A percentile compares a stretch with the other conserved stretches of the same genome.
Conservation (phyloP, 2,113 vertebrate species). For the Indicator indicator region DNA sequence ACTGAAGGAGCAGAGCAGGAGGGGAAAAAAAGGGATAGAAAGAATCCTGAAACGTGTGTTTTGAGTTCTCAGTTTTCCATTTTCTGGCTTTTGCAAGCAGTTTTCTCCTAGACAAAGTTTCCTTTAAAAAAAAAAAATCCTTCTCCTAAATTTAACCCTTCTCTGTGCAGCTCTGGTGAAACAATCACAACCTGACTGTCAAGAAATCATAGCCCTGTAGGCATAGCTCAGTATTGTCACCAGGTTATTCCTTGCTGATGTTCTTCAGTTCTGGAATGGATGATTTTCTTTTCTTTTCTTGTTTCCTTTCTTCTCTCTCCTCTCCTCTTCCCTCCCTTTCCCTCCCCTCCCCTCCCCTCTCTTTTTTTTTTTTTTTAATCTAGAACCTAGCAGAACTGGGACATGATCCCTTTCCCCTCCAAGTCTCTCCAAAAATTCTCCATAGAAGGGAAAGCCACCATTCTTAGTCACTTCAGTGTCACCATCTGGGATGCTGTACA, state of each 20-base stretch:
- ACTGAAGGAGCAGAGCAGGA: constrained; percentile 31
- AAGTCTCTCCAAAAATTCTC: neutral
- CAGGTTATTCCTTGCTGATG: neutral
- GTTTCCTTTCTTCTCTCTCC: no score
- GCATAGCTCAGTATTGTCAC: neutral
- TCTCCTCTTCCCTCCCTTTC: no score
- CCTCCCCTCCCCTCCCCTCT: no score
- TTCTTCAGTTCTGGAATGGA: neutral
- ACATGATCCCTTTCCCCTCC: neutral
- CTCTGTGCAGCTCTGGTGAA: neutral
- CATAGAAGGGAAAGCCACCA: neutral
- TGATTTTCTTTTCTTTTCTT: neutral
- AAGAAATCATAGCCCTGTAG: neutral
- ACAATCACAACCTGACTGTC: neutral
- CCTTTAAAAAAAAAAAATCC: neutral
- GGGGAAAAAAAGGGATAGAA: neutral
- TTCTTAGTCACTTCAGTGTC: neutral
- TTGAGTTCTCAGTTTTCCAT: constrained; percentile 51
- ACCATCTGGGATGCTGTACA: neutral
- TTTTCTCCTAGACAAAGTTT: constrained; percentile 21
- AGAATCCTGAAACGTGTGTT: neutral
- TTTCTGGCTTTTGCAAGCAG: constrained; percentile 13
- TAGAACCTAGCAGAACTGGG: neutral
- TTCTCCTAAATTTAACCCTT: constrained; percentile 23
- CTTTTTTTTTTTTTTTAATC: neutral